phyloP scores from a whole-genome alignment of 2,113 vertebrate genomes.

The Peucedramus taeniatus region DNA sequence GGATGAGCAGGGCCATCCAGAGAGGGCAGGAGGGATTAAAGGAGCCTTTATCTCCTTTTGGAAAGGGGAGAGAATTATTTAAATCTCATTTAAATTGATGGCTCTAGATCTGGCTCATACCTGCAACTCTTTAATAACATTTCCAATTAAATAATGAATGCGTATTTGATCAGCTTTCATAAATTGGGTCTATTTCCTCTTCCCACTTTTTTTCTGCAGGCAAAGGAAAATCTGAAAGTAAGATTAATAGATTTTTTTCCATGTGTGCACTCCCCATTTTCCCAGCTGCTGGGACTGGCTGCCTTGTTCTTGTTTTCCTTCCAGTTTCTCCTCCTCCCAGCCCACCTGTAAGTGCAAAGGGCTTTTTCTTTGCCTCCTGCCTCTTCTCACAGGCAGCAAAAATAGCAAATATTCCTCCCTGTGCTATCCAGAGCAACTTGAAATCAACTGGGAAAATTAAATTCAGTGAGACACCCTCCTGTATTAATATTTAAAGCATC shows the following conservation, averaged over 20 bases:
- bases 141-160: neutral
- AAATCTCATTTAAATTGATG: neutral
- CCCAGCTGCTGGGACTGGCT: neutral
- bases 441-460: neutral
- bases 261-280: neutral
- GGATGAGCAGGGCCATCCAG: neutral
- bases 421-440: neutral
- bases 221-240: neutral
- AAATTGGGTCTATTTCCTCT: neutral
- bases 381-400: neutral
- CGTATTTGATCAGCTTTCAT: neutral
- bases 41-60: neutral
- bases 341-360: neutral
- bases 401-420: neutral
- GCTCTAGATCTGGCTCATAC: neutral
- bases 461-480: neutral
- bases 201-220: neutral
- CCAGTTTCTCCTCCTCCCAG: neutral
- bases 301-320: neutral
- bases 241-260: neutral
- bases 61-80: neutral
- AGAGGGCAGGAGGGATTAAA: neutral
- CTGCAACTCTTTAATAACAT: neutral
- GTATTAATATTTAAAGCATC: slow-evolving; percentile 40
- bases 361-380: neutral